Percentiles rank a stretch among this genome's conserved stretches.
Evolutionary conservation across 1,140 invertebrate species (phyloP).

Genomic region (Camponotus floridanus): DNA sequence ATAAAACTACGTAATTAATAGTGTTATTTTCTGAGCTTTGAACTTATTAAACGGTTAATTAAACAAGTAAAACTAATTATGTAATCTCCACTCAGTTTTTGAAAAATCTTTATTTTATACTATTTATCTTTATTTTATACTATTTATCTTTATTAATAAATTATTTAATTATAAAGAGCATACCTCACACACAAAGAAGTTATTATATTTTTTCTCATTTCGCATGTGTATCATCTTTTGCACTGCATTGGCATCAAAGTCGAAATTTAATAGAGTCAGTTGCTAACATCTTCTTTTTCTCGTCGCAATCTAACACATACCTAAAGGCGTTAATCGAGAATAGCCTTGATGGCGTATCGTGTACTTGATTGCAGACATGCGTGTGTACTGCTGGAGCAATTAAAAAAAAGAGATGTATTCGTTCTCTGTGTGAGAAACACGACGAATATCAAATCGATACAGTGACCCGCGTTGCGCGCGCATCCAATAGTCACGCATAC

Average conservation of each 20-base stretch:
- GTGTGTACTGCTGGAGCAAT: slow-evolving; percentile 29
- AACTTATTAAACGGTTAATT: slow-evolving; percentile 16
- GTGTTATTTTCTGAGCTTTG: not conserved
- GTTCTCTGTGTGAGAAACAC: slow-evolving; percentile 68
- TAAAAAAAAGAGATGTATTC: slow-evolving; percentile 47
- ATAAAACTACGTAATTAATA: too few relatives aligned
- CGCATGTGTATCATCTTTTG: not conserved
- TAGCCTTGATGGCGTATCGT: not conserved
- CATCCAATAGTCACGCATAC: slow-evolving; percentile 68
- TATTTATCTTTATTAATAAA: not conserved
- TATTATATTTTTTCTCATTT: not conserved
- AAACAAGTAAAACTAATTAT: not conserved
- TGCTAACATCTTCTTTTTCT: not conserved
- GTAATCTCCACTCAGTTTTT: not conserved
- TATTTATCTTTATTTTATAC: too few relatives aligned
- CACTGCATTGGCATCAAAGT: not conserved
- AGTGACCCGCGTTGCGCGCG: slow-evolving; percentile 73
- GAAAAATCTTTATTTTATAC: not conserved
- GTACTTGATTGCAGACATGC: not conserved
- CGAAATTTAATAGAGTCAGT: not conserved
- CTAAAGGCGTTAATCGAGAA: slow-evolving; percentile 49
- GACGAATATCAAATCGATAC: slow-evolving; percentile 79
- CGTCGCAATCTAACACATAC: not conserved
- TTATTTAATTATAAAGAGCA: not conserved
- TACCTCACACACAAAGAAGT: not conserved